Evolutionary conservation across 1,140 invertebrate species (phyloP).

Genomic region (Papilio glaucus): DNA sequence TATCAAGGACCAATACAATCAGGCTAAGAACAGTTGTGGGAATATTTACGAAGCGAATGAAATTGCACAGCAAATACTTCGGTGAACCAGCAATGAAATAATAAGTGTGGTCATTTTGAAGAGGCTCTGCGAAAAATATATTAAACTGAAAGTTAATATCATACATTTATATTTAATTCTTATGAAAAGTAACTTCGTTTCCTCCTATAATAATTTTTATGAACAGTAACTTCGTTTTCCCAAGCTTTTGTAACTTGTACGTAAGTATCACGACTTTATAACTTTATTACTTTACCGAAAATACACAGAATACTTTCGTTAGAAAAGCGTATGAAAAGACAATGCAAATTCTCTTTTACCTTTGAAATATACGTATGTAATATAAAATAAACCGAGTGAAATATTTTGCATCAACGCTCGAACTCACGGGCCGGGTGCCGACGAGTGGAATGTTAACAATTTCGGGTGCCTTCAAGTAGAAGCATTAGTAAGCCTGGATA

Average conservation of each 20-base stretch:
- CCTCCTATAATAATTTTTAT: no score
- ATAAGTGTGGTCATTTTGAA: background rate
- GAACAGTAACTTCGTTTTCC: background rate
- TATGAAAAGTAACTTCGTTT: no score
- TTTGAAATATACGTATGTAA: conserved; percentile 6
- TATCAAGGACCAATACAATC: background rate
- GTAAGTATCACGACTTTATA: conserved; percentile 2
- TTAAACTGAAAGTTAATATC: no score
- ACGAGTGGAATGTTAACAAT: conserved; percentile 22
- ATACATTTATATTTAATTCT: no score
- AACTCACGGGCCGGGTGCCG: background rate
- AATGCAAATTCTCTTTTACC: conserved; percentile 9
- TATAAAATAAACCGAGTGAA: conserved; percentile 24
- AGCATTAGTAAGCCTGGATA: conserved; percentile 22
- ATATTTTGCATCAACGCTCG: conserved; percentile 24
- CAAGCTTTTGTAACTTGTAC: background rate
- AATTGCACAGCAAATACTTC: background rate
- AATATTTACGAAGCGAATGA: background rate
- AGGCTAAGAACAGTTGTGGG: background rate
- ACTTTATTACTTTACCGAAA: conserved; percentile 4
- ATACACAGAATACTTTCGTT: background rate
- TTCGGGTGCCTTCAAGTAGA: conserved; percentile 16
- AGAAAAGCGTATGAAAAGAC: conserved; percentile 3
- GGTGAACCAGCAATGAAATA: background rate
- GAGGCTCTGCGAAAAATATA: no score